Conservation (phyloP, 2,888 invertebrate species). For the Seira ritae region DNA sequence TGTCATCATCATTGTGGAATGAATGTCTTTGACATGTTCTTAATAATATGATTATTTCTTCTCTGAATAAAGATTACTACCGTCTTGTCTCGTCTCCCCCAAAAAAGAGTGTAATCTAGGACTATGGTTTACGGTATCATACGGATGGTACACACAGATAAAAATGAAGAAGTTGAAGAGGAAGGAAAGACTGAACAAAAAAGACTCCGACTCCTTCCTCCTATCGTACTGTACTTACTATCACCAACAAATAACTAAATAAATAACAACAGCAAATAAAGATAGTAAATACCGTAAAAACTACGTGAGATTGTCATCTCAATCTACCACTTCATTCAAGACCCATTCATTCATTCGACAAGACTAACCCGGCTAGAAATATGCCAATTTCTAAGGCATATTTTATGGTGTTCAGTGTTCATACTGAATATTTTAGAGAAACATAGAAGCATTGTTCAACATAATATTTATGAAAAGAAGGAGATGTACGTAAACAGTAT, state of each 20-base stretch:
- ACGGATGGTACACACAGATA: not conserved
- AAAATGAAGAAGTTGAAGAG: not conserved
- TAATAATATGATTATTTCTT: constrained; percentile 41
- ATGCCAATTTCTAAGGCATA: constrained; percentile 52
- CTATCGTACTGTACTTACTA: too few species aligned
- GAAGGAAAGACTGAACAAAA: not conserved
- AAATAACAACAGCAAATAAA: constrained; percentile 29
- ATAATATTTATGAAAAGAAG: not conserved
- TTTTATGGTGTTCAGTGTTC: constrained; percentile 34
- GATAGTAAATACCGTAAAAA: not conserved
- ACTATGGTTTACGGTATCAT: too few species aligned
- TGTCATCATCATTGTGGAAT: not conserved
- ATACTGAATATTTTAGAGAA: constrained; percentile 14
- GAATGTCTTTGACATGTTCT: constrained; percentile 30
- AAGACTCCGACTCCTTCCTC: not conserved
- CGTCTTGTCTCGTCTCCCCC: too few species aligned
- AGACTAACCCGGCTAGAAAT: constrained; percentile 18
- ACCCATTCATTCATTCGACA: constrained; percentile 24
- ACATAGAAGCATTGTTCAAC: not conserved
- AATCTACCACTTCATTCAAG: not conserved
- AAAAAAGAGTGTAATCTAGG: not conserved
- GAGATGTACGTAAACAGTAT: too few species aligned
- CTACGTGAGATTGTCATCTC: constrained; percentile 43
- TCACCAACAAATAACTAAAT: constrained; percentile 18
- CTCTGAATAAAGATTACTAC: constrained; percentile 8